Conservation (phyloP, 2,888 invertebrate species). For the Lapara coniferarum region DNA sequence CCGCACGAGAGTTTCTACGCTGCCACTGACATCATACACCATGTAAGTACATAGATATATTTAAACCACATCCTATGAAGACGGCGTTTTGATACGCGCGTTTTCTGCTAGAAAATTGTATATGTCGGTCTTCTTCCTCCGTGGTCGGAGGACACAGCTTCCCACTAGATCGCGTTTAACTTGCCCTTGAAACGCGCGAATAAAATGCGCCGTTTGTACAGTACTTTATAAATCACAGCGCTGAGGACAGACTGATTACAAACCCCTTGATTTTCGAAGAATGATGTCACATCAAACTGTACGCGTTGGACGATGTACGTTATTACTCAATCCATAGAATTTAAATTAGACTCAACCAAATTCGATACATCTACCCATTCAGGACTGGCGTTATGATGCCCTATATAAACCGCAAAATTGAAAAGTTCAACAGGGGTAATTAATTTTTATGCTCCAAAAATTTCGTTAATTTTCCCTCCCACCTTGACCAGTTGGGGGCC, state of each 20-base stretch:
- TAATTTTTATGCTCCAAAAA: slow-evolving; percentile 10
- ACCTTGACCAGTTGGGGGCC: slow-evolving; percentile 6
- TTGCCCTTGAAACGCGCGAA: too few species aligned
- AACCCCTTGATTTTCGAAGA: too few species aligned
- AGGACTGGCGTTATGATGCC: not conserved
- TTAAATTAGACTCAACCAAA: not conserved
- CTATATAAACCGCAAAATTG: not conserved
- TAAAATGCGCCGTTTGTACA: too few species aligned
- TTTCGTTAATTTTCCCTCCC: slow-evolving; percentile 3
- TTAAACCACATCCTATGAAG: too few species aligned
- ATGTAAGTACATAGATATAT: slow-evolving; percentile 59
- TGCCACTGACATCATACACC: slow-evolving; percentile 90
- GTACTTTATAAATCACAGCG: too few species aligned
- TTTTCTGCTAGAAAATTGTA: too few species aligned
- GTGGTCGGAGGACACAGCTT: too few species aligned
- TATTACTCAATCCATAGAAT: not conserved
- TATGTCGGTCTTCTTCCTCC: too few species aligned
- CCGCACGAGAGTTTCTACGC: slow-evolving; percentile 87
- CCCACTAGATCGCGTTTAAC: too few species aligned
- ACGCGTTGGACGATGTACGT: not conserved
- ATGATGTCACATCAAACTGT: too few species aligned
- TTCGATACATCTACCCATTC: not conserved
- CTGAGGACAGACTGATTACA: too few species aligned
- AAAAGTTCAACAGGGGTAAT: slow-evolving; percentile 11
- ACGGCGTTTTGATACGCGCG: too few species aligned